Evolutionary conservation across 2,888 invertebrate species (phyloP).

Genomic region (Selenia dentaria): DNA sequence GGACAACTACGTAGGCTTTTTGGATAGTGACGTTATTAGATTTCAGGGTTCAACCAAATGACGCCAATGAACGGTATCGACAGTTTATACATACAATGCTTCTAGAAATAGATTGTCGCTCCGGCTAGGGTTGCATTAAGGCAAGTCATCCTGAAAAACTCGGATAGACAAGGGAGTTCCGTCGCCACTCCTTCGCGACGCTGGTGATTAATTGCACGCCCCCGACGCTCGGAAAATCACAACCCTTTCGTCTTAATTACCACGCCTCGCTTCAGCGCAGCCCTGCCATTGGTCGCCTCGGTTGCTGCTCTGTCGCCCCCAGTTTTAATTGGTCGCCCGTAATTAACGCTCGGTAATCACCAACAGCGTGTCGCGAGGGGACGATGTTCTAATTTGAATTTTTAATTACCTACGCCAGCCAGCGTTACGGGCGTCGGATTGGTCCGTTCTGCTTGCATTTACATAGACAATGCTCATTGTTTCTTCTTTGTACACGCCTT

Average conservation of each 20-base stretch:
- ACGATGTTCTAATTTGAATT: slow-evolving; percentile 78
- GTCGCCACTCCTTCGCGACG: slow-evolving; percentile 48
- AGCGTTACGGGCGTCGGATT: slow-evolving; percentile 56
- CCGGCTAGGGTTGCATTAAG: slow-evolving; percentile 24
- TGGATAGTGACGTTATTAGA: slow-evolving; percentile 11
- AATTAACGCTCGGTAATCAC: slow-evolving; percentile 80
- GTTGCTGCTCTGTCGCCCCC: slow-evolving; percentile 63
- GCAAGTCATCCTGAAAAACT: slow-evolving; percentile 38
- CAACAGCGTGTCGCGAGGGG: slow-evolving; percentile 72
- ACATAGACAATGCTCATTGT: slow-evolving; percentile 70
- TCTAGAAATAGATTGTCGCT: slow-evolving; percentile 22
- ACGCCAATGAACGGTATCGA: slow-evolving; percentile 11
- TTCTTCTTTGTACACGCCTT: slow-evolving; percentile 41
- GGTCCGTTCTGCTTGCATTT: slow-evolving; percentile 57
- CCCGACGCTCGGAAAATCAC: slow-evolving; percentile 73
- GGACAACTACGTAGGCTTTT: slow-evolving; percentile 1
- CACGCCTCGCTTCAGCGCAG: slow-evolving; percentile 77
- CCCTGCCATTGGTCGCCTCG: slow-evolving; percentile 62
- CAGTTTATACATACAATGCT: background rate
- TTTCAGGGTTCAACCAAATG: slow-evolving; percentile 7
- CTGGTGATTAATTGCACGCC: slow-evolving; percentile 73
- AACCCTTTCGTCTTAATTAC: slow-evolving; percentile 84
- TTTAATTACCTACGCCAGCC: slow-evolving; percentile 66
- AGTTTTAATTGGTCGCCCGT: slow-evolving; percentile 78
- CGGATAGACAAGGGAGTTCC: slow-evolving; percentile 51